Evolutionary conservation across 64 coral and sea anemone genomes (phyloP), one percentile per base, ranked within the genome.

Genomic region (Montipora sp.): DNA sequence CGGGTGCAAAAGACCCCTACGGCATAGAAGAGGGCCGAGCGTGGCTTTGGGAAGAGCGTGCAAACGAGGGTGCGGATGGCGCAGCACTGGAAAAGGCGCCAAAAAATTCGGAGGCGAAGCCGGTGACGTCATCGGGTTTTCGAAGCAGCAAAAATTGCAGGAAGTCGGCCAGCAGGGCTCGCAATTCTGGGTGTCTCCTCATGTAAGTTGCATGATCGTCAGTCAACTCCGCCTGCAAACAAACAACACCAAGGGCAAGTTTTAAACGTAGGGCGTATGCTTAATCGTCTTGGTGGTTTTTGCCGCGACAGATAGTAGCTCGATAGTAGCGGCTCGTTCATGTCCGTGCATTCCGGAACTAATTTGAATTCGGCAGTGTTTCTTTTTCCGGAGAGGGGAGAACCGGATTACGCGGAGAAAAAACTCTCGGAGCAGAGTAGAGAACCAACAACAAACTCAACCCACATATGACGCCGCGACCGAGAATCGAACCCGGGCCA

Each of bases 101-200:
- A 80, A 99, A 99, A 81, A 99, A 99, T 22, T 99, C 98, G 11
- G 82, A 93, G 27, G 98, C 98, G 75, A 99, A 99, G 75, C 89
- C 94, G 53, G 92, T 96, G 79, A 99, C 94, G 91, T 99, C 92
- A 72, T 99, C 94, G 51, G 98, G 98, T 80, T 99, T 99, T 90
- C 93, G 81, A 7, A 99, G 74, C 45, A 99, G 80, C 66, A 99
- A 55, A 23, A 99, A 99, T 67, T 99, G 94, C 49, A 99, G 71
- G 78, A 99, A 99, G 80, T 99, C 98, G 43, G 98, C 94, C 14
- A 99, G 74, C 4, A 99, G 78, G 19, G 98, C 98, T 18, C 95
- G 75, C 27, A 99, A 61, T 90, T 99, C 94, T 13, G 98, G 98
- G 55, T 99, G 98, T 59, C 92, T 89, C 88, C 98, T 90, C 91